Percentiles rank a stretch among this genome's conserved stretches.
Evolutionary conservation across 1,140 invertebrate species (phyloP).

Genomic region (Thalassaphorura encarpata): DNA sequence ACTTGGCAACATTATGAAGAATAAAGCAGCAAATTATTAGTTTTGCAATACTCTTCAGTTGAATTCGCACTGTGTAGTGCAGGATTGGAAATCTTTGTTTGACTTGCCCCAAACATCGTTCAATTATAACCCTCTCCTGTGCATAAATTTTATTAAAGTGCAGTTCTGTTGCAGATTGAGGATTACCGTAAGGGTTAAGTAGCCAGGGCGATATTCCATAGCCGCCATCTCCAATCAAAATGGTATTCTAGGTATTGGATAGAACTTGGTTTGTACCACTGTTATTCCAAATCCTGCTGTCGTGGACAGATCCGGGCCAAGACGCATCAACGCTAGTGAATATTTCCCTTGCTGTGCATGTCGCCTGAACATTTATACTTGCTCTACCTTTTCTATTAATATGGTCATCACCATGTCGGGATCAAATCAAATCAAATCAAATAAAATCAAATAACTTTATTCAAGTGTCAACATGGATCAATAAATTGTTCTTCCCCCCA

Average conservation of each 20-base stretch:
- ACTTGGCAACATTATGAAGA: neutral
- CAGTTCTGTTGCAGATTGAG: neutral
- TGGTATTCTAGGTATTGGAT: too few relatives aligned
- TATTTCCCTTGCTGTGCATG: neutral
- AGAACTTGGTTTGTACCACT: neutral
- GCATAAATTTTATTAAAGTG: neutral
- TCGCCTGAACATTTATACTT: neutral
- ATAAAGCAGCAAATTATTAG: neutral
- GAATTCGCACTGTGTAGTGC: neutral
- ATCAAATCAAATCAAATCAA: too few relatives aligned
- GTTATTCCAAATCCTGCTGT: slow-evolving; percentile 7
- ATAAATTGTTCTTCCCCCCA: too few relatives aligned
- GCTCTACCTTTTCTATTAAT: neutral
- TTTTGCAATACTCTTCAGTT: neutral
- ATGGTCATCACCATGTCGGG: neutral
- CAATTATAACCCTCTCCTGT: neutral
- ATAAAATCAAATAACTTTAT: too few relatives aligned
- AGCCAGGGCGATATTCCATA: neutral
- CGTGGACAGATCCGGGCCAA: slow-evolving; percentile 10
- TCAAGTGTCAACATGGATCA: too few relatives aligned
- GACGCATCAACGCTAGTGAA: slow-evolving; percentile 6
- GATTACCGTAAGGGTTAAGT: neutral
- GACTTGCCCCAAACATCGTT: neutral
- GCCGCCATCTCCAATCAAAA: neutral
- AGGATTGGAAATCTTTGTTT: neutral